Conservation (phyloP, 2,113 vertebrate genomes). For the Cisticola juncidis region DNA sequence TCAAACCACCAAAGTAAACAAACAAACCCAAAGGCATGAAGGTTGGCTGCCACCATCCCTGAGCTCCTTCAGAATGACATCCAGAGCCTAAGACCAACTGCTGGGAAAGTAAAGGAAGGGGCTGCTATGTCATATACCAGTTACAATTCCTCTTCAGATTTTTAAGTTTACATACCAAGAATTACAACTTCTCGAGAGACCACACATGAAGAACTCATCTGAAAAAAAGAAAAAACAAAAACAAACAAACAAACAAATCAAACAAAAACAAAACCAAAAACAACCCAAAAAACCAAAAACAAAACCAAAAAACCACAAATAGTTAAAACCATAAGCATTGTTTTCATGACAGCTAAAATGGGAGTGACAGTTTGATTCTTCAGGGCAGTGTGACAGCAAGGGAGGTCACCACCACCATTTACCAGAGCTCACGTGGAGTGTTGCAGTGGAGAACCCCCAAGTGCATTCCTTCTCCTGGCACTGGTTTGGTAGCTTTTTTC, state of each 20-base stretch:
- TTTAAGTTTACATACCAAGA: neutral
- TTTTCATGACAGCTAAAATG: neutral
- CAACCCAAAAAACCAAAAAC: too few relatives aligned
- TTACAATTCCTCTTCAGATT: neutral
- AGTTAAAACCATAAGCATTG: neutral
- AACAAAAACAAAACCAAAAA: too few relatives aligned
- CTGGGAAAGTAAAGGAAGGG: neutral
- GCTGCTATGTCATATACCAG: neutral
- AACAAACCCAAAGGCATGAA: neutral
- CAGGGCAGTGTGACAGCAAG: neutral
- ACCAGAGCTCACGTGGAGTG: neutral
- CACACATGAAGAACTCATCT: neutral
- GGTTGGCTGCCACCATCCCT: neutral
- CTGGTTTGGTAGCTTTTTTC: neutral
- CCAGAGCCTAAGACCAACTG: neutral
- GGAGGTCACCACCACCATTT: neutral
- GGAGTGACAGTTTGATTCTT: neutral
- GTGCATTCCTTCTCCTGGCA: neutral
- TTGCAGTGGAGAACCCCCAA: neutral
- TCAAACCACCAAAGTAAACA: neutral
- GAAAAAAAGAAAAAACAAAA: too few relatives aligned
- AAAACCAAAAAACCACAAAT: neutral
- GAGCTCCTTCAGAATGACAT: neutral
- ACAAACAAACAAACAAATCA: too few relatives aligned
- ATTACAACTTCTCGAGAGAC: neutral